These are phyloP conservation scores for Tragelaphus strepsiceros DNA, from an alignment of 2,113 vertebrate species.

Conservation along the genomic window DNA sequence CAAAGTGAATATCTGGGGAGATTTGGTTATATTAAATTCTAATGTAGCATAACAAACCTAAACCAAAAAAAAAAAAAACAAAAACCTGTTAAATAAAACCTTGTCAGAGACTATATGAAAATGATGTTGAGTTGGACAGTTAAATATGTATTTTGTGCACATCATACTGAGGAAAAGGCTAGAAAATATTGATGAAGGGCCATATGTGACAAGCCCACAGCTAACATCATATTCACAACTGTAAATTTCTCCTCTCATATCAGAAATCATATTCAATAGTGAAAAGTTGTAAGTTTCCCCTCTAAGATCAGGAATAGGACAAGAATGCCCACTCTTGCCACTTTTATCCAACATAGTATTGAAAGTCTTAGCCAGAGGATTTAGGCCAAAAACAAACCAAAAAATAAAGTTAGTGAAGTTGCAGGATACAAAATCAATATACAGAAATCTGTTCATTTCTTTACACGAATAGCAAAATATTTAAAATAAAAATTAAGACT, in stretches of 20 bases:
- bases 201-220: background rate
- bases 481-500: background rate
- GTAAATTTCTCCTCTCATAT: background rate
- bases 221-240: background rate
- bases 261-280: background rate
- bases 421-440: background rate
- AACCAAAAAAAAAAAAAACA: background rate
- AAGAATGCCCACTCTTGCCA: background rate
- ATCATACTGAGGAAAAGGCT: constrained; percentile 44
- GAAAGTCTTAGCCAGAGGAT: background rate
- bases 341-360: background rate
- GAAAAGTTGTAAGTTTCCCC: background rate
- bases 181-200: constrained; percentile 55
- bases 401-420: background rate
- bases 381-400: background rate
- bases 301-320: background rate
- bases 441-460: background rate
- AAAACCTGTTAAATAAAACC: constrained; percentile 39
- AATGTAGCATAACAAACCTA: constrained; percentile 57
- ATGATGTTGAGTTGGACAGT: constrained; percentile 54
- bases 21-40: constrained; percentile 70
- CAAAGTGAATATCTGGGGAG: constrained; percentile 46
- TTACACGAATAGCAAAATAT: background rate
- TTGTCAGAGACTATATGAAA: constrained; percentile 59
- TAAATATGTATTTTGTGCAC: constrained; percentile 67